Conservation (phyloP, 2,797 vertebrate species). For the Aulostomus chinensis region DNA sequence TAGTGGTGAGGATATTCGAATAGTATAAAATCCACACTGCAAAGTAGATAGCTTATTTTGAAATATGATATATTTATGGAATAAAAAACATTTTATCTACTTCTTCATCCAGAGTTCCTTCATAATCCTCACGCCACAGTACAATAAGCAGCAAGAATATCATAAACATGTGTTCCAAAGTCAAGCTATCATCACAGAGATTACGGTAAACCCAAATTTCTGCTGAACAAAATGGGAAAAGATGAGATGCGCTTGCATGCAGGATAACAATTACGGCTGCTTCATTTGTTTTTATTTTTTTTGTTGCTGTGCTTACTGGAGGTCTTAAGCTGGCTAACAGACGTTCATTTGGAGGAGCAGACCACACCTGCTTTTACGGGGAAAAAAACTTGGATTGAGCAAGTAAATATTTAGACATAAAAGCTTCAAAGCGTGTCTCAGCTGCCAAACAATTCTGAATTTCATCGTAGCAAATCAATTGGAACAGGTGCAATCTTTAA, state of each 20-base stretch:
- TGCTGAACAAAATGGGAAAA: conserved; percentile 8
- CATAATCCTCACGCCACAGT: conserved; percentile 11
- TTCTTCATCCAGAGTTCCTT: conserved; percentile 8
- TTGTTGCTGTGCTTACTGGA: conserved; percentile 45
- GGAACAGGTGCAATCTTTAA: conserved; percentile 65
- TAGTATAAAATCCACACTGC: no score
- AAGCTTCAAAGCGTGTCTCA: conserved; percentile 58
- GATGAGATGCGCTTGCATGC: conserved; percentile 3
- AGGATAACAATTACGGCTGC: conserved; percentile 23
- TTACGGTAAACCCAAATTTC: conserved; percentile 15
- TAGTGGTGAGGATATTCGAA: no score
- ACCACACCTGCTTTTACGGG: conserved; percentile 63
- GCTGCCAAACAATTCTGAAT: conserved; percentile 48
- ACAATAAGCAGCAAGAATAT: conserved; percentile 31
- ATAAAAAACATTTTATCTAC: no score
- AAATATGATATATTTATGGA: conserved; percentile 25
- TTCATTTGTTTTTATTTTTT: no score
- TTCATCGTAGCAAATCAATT: conserved; percentile 37
- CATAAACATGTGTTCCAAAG: conserved; percentile 33
- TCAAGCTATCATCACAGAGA: conserved; percentile 17
- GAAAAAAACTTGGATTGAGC: conserved; percentile 39
- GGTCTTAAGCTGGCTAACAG: conserved; percentile 37
- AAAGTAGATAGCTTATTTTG: conserved; percentile 1
- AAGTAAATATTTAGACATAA: conserved; percentile 65
- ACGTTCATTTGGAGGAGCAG: conserved; percentile 40